phyloP scores from a whole-genome alignment of 1,140 invertebrate genomes.

The Battus philenor region DNA sequence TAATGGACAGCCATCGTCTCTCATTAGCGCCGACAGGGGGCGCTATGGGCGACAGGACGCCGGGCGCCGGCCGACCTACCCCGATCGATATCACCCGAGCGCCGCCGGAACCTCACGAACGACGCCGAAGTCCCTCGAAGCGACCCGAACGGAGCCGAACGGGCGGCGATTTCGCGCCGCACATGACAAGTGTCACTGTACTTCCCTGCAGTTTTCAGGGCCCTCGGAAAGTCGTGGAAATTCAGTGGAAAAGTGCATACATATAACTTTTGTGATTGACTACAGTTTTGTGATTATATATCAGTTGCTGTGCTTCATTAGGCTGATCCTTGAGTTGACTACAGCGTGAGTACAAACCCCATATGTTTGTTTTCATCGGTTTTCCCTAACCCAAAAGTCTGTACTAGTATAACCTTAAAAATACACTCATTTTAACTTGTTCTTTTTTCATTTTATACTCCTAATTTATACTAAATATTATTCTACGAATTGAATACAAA shows the following conservation, averaged over 20 bases:
- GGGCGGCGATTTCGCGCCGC: constrained; percentile 25
- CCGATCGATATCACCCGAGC: constrained; percentile 25
- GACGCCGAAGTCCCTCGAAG: constrained; percentile 23
- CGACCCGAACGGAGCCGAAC: constrained; percentile 34
- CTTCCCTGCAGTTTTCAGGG: constrained; percentile 57
- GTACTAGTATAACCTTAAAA: too few species aligned
- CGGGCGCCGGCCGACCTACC: constrained; percentile 42
- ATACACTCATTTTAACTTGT: too few species aligned
- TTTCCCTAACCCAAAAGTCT: not conserved
- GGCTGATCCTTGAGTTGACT: constrained; percentile 24
- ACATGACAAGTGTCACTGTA: constrained; percentile 68
- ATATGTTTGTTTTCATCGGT: constrained; percentile 12
- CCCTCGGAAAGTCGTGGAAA: constrained; percentile 53
- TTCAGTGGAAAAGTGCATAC: constrained; percentile 59
- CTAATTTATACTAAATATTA: too few species aligned
- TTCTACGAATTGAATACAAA: too few species aligned
- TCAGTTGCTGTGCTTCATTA: constrained; percentile 21
- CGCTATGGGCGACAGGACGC: constrained; percentile 59
- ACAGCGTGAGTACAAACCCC: constrained; percentile 46
- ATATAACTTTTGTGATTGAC: constrained; percentile 32
- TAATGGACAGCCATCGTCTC: constrained; percentile 66
- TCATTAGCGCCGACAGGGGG: constrained; percentile 58
- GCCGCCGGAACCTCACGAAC: constrained; percentile 30
- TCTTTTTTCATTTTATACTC: too few species aligned
- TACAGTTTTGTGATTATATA: constrained; percentile 32